phyloP scores from a whole-genome alignment of 2,797 vertebrate genomes.

The Allenopithecus nigroviridis region DNA sequence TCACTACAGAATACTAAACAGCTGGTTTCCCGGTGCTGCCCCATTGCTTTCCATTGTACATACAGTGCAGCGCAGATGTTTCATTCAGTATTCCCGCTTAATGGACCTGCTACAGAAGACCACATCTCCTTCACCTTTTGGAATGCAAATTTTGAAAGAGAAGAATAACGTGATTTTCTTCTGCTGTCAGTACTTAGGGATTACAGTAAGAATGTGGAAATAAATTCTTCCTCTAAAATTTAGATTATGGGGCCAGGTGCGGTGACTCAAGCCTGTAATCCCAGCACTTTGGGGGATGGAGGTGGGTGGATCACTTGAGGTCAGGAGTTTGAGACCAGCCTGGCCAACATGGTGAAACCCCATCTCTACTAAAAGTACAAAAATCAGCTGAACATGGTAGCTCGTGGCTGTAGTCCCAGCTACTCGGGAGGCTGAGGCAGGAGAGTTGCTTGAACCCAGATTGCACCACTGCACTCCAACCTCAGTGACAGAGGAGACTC shows the following conservation, averaged over 20 bases:
- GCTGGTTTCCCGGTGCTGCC: not conserved
- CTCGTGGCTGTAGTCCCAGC: not conserved
- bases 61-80: not conserved
- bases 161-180: not conserved
- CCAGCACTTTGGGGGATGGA: not conserved
- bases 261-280: not conserved
- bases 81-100: not conserved
- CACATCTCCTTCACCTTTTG: not conserved
- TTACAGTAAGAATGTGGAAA: not conserved
- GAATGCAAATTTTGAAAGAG: not conserved
- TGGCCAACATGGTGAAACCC: not conserved
- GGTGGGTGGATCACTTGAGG: not conserved
- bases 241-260: not conserved
- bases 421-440: not conserved
- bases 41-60: not conserved
- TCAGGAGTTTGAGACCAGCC: not conserved
- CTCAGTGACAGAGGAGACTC: not conserved
- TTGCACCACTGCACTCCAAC: not conserved
- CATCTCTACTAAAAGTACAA: not conserved
- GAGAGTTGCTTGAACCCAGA: not conserved
- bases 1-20: not conserved
- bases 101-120: not conserved
- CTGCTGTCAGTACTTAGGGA: not conserved
- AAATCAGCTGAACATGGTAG: not conserved
- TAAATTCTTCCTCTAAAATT: not conserved